Base-by-base conservation (phyloP, 2,113 vertebrate species). In the Cyanoderma ruficeps region DNA sequence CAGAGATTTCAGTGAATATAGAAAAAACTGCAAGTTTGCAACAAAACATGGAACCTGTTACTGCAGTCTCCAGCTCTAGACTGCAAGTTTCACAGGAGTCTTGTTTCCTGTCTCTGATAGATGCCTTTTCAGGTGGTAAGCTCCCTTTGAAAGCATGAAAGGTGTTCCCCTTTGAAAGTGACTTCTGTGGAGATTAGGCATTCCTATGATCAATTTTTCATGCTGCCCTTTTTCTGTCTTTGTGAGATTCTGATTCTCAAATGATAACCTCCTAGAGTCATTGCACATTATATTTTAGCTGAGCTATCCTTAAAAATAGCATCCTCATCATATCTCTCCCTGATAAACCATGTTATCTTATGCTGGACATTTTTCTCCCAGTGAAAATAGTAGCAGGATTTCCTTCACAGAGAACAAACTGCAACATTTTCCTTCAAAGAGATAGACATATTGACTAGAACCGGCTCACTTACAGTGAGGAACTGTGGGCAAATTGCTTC, bases 141-240 rank as follows among this genome's bases (percentile, higher is more conserved):
- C 44, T 94, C 33, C 33, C 60, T 96, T 92, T 96, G 95, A 95
- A 96, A 96, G 74, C 53, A 67, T 50, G 39, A 94, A 96, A 96
- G 81, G 59, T 42, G 50, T 41, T 87, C 76, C 47, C 52, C 56
- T 95, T 95, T 94, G 87, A 96, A 95, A 93, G 91, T 79, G 6
- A 46, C 78, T 93, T 91, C 82, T 72, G 15, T 68, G 60, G 63
- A 93, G 67, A 61, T 44, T 44, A 91, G 47, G 47, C 74, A 92
- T 59, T 91, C 56, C 60, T 97, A 53, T 97, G 94, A 97, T 97
- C 89, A 97, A 97, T 96, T 96, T 97, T 97, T 97, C 71, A 97
- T 96, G 93, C 70, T 90, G 90, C 39, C 59, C 83, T 96, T 97
- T 93, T 96, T 94, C 89, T 79, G 89, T 95, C 95, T 96, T 86